phyloP scores from a whole-genome alignment of 2,888 invertebrate species.

The Sepiola atlantica region DNA sequence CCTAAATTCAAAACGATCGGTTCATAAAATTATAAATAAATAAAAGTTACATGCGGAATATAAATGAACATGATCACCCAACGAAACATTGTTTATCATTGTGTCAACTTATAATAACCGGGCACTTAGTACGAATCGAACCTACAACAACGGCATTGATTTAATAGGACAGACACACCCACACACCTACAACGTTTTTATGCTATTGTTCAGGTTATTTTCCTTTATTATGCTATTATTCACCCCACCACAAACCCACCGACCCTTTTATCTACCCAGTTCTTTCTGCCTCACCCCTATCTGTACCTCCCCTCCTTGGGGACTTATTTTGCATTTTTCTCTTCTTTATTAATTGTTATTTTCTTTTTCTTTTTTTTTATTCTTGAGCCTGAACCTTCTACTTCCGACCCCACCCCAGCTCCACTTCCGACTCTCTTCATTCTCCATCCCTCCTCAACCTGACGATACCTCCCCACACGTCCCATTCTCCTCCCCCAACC shows the following conservation, averaged over 20 bases:
- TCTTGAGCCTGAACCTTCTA: background rate
- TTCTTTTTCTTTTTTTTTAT: background rate
- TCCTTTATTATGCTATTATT: background rate
- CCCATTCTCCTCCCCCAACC: background rate
- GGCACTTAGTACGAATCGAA: background rate
- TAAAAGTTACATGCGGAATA: too few relatives aligned
- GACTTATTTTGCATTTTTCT: background rate
- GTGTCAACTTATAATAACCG: too few relatives aligned
- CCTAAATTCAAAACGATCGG: too few relatives aligned
- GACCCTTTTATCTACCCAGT: background rate
- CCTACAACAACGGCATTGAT: background rate
- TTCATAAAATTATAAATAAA: too few relatives aligned
- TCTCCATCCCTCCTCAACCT: background rate
- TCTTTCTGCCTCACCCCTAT: background rate
- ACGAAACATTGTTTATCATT: too few relatives aligned
- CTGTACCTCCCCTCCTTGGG: background rate
- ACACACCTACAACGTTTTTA: background rate
- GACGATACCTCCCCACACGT: background rate
- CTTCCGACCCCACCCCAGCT: background rate
- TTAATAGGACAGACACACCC: background rate
- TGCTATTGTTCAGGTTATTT: background rate
- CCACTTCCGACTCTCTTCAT: constrained; percentile 8
- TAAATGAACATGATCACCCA: too few relatives aligned
- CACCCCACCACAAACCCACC: background rate
- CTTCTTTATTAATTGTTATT: background rate